These are phyloP conservation scores for Pseudorhombus dupliciocellatus DNA, from an alignment of 2,113 vertebrate genomes.

Conservation along the genomic window DNA sequence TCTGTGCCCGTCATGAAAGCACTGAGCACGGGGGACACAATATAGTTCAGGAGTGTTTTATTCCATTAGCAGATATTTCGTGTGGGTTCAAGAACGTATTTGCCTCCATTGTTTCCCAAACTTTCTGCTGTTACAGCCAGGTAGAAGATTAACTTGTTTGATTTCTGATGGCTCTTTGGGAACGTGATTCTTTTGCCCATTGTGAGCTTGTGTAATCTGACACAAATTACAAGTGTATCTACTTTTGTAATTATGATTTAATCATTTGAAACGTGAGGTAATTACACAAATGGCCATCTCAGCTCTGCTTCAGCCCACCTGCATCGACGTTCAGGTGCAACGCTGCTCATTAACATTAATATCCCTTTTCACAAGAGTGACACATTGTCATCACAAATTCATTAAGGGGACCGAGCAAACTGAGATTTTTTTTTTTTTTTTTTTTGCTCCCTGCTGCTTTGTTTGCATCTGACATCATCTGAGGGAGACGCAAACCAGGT, in stretches of 20 bases:
- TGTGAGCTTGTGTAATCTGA: not conserved
- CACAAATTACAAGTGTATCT: not conserved
- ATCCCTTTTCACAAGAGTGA: conserved; percentile 17
- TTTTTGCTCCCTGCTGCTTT: conserved; percentile 34
- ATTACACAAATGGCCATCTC: not conserved
- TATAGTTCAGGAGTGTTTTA: no score
- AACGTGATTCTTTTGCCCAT: no score
- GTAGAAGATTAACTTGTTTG: not conserved
- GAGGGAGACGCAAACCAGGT: conserved; percentile 53
- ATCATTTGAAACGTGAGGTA: not conserved
- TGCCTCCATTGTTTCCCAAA: no score
- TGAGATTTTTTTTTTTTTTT: no score
- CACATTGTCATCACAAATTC: conserved; percentile 59
- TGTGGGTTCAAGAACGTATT: no score
- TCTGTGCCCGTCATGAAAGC: no score
- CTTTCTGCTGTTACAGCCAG: not conserved
- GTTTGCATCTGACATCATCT: conserved; percentile 46
- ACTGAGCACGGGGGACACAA: no score
- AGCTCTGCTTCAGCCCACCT: conserved; percentile 8
- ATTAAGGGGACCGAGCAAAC: conserved; percentile 41
- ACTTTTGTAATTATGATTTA: not conserved
- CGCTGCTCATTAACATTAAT: conserved; percentile 48
- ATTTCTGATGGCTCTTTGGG: not conserved
- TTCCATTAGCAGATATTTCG: no score
- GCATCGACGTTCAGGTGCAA: conserved; percentile 5